phyloP scores from a whole-genome alignment of 30 jellyfish, hydroid and myxozoan genomes.

The Pelagia noctiluca region DNA sequence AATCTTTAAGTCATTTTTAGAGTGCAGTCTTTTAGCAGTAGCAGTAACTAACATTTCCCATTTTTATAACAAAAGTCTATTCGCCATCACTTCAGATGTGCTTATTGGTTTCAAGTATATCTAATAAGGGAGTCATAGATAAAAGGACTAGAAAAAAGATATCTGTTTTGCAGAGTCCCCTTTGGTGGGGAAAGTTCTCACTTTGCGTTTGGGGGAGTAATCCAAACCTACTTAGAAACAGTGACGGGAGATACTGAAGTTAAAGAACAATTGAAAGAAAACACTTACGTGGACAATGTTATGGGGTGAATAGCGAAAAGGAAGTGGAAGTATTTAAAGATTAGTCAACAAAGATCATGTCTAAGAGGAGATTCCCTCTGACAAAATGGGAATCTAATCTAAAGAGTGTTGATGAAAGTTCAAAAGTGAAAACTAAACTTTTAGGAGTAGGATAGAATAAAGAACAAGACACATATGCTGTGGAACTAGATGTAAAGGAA shows the following conservation, averaged over 20 bases:
- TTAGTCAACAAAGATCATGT: background rate
- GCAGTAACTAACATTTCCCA: no score
- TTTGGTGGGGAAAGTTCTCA: constrained; percentile 22
- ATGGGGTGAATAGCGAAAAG: constrained; percentile 9
- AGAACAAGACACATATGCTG: constrained; percentile 9
- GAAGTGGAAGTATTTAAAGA: background rate
- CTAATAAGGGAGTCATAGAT: no score
- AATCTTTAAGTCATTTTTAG: no score
- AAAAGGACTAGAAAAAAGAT: background rate
- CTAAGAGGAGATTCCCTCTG: background rate
- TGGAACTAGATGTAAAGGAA: background rate
- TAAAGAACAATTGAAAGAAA: constrained; percentile 6
- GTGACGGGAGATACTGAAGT: background rate
- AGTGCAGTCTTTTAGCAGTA: no score
- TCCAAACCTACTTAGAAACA: background rate
- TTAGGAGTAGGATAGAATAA: constrained; percentile 11
- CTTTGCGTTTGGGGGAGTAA: constrained; percentile 9
- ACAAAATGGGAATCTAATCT: constrained; percentile 14
- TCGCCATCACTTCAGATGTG: no score
- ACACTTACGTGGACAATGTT: constrained; percentile 3
- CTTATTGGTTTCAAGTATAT: no score
- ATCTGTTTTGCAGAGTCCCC: constrained; percentile 1
- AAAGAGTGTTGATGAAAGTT: background rate
- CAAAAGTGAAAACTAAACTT: background rate
- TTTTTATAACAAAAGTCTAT: no score